Conservation (phyloP, 2,888 invertebrate genomes). For the Altica lythri region DNA sequence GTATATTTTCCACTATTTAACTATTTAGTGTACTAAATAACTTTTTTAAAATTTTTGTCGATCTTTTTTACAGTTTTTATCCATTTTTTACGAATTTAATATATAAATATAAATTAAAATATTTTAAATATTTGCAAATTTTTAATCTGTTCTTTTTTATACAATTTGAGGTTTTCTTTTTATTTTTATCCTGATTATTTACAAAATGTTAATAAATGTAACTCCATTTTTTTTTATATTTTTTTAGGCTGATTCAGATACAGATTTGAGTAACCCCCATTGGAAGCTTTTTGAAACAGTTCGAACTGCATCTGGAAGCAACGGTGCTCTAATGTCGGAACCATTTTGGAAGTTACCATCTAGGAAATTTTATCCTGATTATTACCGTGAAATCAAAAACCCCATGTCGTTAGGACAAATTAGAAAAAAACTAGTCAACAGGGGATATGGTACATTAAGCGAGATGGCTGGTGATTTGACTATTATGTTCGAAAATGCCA, state of each 20-base stretch:
- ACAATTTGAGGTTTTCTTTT: too few species aligned
- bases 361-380: slow-evolving; percentile 91
- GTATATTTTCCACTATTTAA: too few species aligned
- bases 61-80: too few species aligned
- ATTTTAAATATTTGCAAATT: too few species aligned
- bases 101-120: too few species aligned
- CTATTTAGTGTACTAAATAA: too few species aligned
- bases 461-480: slow-evolving; percentile 94
- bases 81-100: too few species aligned
- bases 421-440: slow-evolving; percentile 78
- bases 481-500: slow-evolving; percentile 96
- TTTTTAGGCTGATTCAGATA: slow-evolving; percentile 21
- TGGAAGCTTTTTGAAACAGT: slow-evolving; percentile 91
- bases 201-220: too few species aligned
- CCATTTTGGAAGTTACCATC: slow-evolving; percentile 94
- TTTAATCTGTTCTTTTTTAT: too few species aligned
- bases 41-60: too few species aligned
- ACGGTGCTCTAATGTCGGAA: slow-evolving; percentile 84
- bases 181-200: too few species aligned
- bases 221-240: neutral
- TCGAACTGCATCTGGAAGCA: slow-evolving; percentile 64
- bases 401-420: slow-evolving; percentile 95
- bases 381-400: slow-evolving; percentile 95
- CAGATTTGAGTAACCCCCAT: slow-evolving; percentile 73
- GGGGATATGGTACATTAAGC: slow-evolving; percentile 80